Percentiles rank a stretch among this genome's conserved stretches.
phyloP scores from a whole-genome alignment of 1,140 invertebrate species.

The Drosophila seguyi region DNA sequence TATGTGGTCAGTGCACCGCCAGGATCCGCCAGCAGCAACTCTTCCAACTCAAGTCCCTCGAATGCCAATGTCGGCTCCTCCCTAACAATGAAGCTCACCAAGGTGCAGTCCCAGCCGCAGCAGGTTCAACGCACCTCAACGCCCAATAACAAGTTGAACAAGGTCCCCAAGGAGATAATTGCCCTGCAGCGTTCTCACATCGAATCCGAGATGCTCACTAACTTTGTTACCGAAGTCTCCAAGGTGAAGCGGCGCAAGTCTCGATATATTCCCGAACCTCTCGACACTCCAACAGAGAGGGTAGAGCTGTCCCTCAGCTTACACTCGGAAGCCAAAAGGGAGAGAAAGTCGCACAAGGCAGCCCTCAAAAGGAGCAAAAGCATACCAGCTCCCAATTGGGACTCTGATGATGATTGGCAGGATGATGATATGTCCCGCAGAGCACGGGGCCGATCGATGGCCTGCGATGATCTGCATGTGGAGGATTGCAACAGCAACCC shows the following conservation, averaged over 20 bases:
- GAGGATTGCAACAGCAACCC: constrained; percentile 46
- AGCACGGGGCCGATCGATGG: constrained; percentile 33
- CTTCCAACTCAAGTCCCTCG: constrained; percentile 54
- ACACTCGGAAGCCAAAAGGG: not conserved
- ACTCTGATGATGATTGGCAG: constrained; percentile 53
- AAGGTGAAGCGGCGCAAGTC: constrained; percentile 69
- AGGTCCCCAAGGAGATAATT: constrained; percentile 57
- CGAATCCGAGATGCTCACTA: constrained; percentile 77
- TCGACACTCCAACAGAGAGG: constrained; percentile 9
- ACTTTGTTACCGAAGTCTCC: constrained; percentile 60
- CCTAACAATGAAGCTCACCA: constrained; percentile 71
- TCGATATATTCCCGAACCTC: constrained; percentile 11
- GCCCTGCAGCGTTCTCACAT: constrained; percentile 73
- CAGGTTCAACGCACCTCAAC: constrained; percentile 41
- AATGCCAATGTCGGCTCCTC: constrained; percentile 40
- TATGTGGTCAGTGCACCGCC: constrained; percentile 70
- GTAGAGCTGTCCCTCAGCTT: constrained; percentile 36
- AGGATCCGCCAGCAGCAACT: constrained; percentile 51
- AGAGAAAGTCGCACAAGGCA: not conserved
- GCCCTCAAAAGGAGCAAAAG: constrained; percentile 62
- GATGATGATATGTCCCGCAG: constrained; percentile 1
- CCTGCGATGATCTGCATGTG: constrained; percentile 37
- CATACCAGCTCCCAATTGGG: constrained; percentile 43
- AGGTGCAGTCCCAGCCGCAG: constrained; percentile 35
- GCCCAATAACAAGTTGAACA: constrained; percentile 48